Base-by-base conservation (phyloP, 2,888 invertebrate species). In the Andrena flavipes region DNA sequence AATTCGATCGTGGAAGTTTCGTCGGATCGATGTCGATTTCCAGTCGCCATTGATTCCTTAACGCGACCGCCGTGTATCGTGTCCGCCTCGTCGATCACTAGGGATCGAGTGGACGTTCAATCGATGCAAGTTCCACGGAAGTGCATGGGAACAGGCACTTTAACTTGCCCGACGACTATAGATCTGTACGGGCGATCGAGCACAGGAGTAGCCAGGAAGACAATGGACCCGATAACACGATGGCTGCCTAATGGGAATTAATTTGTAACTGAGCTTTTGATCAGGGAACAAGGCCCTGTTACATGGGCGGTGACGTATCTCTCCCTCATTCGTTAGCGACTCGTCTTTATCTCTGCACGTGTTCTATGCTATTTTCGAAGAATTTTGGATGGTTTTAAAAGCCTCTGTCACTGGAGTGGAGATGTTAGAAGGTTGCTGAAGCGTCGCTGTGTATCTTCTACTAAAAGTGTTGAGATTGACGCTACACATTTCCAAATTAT, bases 101-200 rank as follows among this genome's bases (percentile, higher is more conserved):
- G 13, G 51, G 65, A 76, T 80, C 75, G 42, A 64, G 48, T 69
- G 69, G 68, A 29, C 78, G 71, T 69, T 72, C 76, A 74, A 81
- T 79, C 67, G 79, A 75, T 75, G 67, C 33, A 63, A 82, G 75
- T 29, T 76, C 23, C 49, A 76, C 49, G 63, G 62, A 68, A 48
- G 42, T 42, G 35, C 71, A 71, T 65, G 54, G 82, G 74, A 76
- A 42, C 69, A 54, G 59, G 60, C 71, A 65, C 62, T 85, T 75
- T 72, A 85, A 83, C 76, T 83, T 80, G 73, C 67, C 33, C 56
- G 35, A 54, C 59, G 63, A 62, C 16, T 65, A 73, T 16, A 42
- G 65, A 82, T 84, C 59, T 73, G 42, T 26, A 7, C 49, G 65
- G 51, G 51, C 65, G 64, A 77, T 77, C 67, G 70, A 51, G 20